phyloP scores from a whole-genome alignment of 2,113 vertebrate species.

The Aspiorhynchus laticeps region DNA sequence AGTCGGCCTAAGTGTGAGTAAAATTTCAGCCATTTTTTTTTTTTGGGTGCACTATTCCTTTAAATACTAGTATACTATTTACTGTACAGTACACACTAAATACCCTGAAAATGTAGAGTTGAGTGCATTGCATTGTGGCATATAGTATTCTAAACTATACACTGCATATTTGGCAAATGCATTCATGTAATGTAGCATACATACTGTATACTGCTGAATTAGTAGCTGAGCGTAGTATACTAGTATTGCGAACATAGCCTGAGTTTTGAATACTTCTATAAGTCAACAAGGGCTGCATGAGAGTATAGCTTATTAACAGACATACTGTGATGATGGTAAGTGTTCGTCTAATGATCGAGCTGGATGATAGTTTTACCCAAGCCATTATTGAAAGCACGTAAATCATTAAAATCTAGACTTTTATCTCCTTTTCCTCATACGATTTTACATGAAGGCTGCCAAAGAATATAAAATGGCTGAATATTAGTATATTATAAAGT shows the following conservation, averaged over 20 bases:
- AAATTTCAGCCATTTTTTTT: neutral
- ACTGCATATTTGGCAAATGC: conserved; percentile 16
- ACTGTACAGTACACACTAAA: neutral
- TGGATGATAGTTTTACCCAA: neutral
- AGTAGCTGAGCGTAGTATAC: neutral
- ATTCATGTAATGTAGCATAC: conserved; percentile 10
- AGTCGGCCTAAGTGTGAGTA: neutral
- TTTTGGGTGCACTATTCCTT: neutral
- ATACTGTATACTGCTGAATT: neutral
- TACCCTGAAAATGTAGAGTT: neutral
- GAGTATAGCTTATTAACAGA: neutral
- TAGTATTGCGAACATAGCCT: neutral
- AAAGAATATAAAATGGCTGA: conserved; percentile 42
- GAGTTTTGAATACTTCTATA: neutral
- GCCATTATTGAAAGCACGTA: neutral
- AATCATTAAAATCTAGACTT: conserved; percentile 1
- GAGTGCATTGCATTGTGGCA: neutral
- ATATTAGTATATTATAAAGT: conserved; percentile 28
- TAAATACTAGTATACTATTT: neutral
- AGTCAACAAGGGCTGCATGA: conserved; percentile 14
- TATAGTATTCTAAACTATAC: neutral
- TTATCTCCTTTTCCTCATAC: neutral
- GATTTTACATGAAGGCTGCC: conserved; percentile 41
- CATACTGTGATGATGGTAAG: conserved; percentile 14
- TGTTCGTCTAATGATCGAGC: neutral